Evolutionary conservation across 1,140 invertebrate genomes (phyloP).

Genomic region (Bombus terrestris): DNA sequence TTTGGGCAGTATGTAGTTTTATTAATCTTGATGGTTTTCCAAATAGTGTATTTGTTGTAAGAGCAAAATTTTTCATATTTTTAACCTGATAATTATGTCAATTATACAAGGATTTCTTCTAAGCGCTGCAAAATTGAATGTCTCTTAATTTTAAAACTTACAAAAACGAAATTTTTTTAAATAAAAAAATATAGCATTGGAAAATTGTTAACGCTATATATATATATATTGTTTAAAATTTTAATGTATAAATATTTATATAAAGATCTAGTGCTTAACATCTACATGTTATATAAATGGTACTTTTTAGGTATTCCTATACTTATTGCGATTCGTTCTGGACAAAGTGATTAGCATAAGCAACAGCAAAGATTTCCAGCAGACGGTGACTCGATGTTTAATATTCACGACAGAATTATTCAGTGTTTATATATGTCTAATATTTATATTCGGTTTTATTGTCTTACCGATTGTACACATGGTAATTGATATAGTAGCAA

Average conservation of each 20-base stretch:
- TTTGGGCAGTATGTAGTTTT: not conserved
- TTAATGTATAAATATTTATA: conserved; percentile 1
- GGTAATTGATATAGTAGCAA: conserved; percentile 68
- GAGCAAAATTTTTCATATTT: not conserved
- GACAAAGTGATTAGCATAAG: conserved; percentile 75
- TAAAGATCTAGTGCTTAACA: conserved; percentile 3
- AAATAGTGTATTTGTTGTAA: no score
- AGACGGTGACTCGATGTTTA: conserved; percentile 69
- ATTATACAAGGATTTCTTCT: not conserved
- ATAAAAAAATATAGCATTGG: not conserved
- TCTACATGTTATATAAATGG: not conserved
- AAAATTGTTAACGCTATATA: not conserved
- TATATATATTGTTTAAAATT: not conserved
- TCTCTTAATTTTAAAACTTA: not conserved
- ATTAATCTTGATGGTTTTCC: not conserved
- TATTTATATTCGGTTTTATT: conserved; percentile 76
- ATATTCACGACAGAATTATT: conserved; percentile 73
- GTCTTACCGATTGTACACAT: conserved; percentile 74
- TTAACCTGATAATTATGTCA: not conserved
- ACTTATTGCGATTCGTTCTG: conserved; percentile 74
- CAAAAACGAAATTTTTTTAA: not conserved
- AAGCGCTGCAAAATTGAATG: not conserved
- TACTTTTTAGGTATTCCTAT: conserved; percentile 76
- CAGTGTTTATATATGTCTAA: conserved; percentile 73
- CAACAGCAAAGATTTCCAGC: conserved; percentile 64